Evolutionary conservation across 2,888 invertebrate genomes (phyloP), one percentile per base, ranked within the genome.

Genomic region (Synanthedon myopaeformis): DNA sequence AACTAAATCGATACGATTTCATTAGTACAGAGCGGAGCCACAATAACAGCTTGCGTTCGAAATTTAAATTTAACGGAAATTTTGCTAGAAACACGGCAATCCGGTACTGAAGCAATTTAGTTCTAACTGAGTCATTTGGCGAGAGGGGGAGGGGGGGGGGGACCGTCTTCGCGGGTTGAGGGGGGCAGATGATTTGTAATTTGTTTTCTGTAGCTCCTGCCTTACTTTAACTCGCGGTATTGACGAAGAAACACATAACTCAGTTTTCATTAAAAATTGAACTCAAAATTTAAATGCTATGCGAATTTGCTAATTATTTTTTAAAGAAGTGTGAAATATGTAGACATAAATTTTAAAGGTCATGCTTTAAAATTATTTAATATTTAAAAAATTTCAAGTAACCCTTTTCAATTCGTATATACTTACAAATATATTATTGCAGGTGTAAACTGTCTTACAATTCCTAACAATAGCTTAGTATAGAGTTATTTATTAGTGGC

Each of bases 151-250:
- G 60, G 62, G 64, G 65, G 59, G 60, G 58, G 60, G 60, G 60
- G 55, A 70, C 61, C 71, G 75, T 79, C 79, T 79, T 79, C 65
- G 72, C 67, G 73, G 65, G 67, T 66, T 12, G 61, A 55, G 58
- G 58, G 68, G 74, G 76, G 73, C 69, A 80, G 85, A 84, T 86
- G 85, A 87, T 86, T 86, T 84, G 83, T 81, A 87, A 87, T 87
- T 86, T 87, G 87, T 87, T 87, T 85, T 87, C 84, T 83, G 73
- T 72, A 71, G 74, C 78, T 75, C 72, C 72, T 69, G 69, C 71
- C 70, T 74, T 67, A 65, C 42, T 59, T 55, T 65, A 50, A 35
- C 35, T 35, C 35, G 10, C 10, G 35, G 51, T 41, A n/a, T 12
- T 51, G 51, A 42, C 5, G 61, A 4, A 66, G 42, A 67, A 42